These are phyloP conservation scores for Coleophora flavipennella DNA, from an alignment of 2,888 invertebrate genomes.

Conservation along the genomic window DNA sequence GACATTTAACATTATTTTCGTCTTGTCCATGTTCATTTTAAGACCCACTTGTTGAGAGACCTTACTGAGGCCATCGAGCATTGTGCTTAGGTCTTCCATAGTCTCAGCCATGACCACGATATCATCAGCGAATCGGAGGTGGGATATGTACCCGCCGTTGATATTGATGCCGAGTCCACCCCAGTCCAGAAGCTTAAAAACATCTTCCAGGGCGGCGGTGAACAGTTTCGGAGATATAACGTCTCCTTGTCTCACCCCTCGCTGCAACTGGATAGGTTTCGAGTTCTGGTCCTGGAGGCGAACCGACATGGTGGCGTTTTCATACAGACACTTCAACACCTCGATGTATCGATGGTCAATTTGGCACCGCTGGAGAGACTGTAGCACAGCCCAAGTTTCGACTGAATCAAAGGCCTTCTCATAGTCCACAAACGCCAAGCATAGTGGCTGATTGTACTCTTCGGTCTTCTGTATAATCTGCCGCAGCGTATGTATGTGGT, in stretches of 20 bases:
- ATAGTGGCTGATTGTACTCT: constrained; percentile 7
- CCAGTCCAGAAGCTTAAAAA: constrained; percentile 3
- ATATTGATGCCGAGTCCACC: constrained; percentile 4
- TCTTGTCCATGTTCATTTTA: constrained; percentile 1
- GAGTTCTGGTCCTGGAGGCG: too few relatives aligned
- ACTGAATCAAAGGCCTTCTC: constrained; percentile 11
- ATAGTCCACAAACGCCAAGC: constrained; percentile 10
- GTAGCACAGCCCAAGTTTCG: constrained; percentile 8
- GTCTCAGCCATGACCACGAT: constrained; percentile 3
- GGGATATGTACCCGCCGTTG: constrained; percentile 7
- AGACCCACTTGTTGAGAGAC: not conserved
- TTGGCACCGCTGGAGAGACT: constrained; percentile 8
- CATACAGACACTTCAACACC: too few relatives aligned
- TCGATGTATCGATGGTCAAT: too few relatives aligned
- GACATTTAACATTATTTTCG: not conserved
- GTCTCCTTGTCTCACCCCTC: too few relatives aligned
- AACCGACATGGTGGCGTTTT: too few relatives aligned
- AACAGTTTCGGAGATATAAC: too few relatives aligned
- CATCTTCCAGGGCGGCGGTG: too few relatives aligned
- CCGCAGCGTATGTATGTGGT: constrained; percentile 1
- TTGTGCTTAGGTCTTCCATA: not conserved
- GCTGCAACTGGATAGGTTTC: too few relatives aligned
- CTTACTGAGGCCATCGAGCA: not conserved
- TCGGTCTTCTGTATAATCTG: constrained; percentile 9
- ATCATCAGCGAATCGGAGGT: constrained; percentile 10